phyloP scores from a whole-genome alignment of 2,113 vertebrate genomes.

The Gavialis gangeticus region DNA sequence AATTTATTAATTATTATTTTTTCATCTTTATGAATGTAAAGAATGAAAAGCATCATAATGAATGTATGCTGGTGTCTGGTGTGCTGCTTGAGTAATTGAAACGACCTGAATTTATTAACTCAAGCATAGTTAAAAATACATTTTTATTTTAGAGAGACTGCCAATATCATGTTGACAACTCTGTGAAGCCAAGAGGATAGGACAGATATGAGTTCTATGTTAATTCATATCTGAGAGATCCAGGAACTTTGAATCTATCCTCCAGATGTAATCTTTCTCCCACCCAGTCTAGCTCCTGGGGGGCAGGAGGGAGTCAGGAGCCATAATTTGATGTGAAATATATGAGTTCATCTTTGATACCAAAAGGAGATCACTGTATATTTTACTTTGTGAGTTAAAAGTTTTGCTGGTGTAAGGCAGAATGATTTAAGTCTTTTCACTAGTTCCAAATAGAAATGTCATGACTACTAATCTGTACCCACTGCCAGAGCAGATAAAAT shows the following conservation, averaged over 20 bases:
- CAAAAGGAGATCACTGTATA: neutral
- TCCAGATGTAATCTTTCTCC: neutral
- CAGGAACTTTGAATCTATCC: neutral
- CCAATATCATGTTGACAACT: neutral
- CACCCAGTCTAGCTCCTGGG: neutral
- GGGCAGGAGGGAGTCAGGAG: neutral
- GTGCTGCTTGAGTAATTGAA: neutral
- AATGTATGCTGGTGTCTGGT: neutral
- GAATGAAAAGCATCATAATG: neutral
- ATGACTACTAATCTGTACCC: slow-evolving; percentile 46
- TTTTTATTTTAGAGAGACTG: neutral
- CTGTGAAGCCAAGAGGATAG: neutral
- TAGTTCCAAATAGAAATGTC: neutral
- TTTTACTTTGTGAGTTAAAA: neutral
- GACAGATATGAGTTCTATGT: neutral
- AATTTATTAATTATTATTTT: neutral
- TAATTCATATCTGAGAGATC: neutral
- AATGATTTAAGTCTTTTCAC: neutral
- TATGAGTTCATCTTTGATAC: neutral
- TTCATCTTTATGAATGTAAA: neutral
- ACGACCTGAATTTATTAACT: neutral
- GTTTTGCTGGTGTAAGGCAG: neutral
- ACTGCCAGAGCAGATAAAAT: slow-evolving; percentile 49
- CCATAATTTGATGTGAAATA: neutral
- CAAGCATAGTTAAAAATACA: neutral